Evolutionary conservation across 2,113 vertebrate genomes (phyloP).

Genomic region (Grallaria varia): DNA sequence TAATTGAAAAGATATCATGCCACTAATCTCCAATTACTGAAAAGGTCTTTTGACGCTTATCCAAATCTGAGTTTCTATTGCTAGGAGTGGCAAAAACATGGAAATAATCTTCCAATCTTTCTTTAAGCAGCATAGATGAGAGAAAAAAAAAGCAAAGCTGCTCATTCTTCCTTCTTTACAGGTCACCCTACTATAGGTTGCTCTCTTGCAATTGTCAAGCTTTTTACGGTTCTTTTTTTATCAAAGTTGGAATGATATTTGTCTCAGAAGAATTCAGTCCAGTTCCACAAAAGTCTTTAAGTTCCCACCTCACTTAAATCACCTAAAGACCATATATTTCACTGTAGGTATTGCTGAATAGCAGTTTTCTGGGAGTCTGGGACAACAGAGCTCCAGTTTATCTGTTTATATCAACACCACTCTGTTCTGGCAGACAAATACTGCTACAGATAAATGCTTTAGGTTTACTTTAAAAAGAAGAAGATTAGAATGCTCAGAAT

Average conservation of each 20-base stretch:
- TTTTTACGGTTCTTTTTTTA: neutral
- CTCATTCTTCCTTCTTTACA: neutral
- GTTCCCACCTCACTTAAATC: neutral
- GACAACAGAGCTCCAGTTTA: neutral
- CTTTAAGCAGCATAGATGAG: neutral
- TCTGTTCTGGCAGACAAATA: neutral
- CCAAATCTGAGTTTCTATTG: neutral
- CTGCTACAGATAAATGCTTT: neutral
- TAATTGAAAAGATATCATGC: neutral
- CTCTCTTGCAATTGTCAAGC: neutral
- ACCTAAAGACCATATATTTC: neutral
- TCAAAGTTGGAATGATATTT: neutral
- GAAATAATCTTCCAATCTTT: neutral
- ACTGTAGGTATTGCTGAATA: neutral
- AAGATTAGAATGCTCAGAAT: neutral
- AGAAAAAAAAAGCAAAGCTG: neutral
- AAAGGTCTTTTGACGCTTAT: neutral
- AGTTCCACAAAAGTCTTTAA: neutral
- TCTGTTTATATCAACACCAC: neutral
- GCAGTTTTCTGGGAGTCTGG: neutral
- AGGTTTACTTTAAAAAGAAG: neutral
- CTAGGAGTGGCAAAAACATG: neutral
- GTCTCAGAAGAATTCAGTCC: neutral
- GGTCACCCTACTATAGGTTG: neutral
- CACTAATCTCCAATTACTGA: neutral